phyloP scores from a whole-genome alignment of 2,113 vertebrate genomes.

The Platycercus adscitus region DNA sequence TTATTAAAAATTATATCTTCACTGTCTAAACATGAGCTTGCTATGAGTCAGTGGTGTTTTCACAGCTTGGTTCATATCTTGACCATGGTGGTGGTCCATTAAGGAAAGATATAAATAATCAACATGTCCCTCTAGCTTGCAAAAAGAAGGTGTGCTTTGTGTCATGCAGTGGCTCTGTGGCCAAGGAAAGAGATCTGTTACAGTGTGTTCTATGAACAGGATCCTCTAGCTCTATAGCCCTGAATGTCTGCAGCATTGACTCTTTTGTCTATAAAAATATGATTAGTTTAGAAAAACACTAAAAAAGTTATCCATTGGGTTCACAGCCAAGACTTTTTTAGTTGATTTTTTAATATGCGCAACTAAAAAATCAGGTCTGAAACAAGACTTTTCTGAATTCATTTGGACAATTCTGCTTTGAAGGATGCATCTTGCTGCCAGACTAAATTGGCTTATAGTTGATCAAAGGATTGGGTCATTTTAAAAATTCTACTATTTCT shows the following conservation, averaged over 20 bases:
- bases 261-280: neutral
- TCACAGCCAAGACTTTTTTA: neutral
- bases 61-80: conserved; percentile 42
- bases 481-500: conserved; percentile 3
- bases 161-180: neutral
- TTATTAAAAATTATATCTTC: conserved; percentile 62
- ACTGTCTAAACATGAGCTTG: conserved; percentile 44
- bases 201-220: neutral
- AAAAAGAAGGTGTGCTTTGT: conserved; percentile 52
- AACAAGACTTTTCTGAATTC: neutral
- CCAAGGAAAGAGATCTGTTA: neutral
- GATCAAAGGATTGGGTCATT: neutral
- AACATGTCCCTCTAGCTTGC: conserved; percentile 11
- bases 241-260: neutral
- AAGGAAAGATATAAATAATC: conserved; percentile 58
- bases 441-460: neutral
- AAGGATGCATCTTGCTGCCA: neutral
- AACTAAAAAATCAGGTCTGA: neutral
- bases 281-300: neutral
- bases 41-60: conserved; percentile 44
- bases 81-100: conserved; percentile 27
- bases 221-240: neutral
- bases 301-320: neutral
- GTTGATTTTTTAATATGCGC: neutral
- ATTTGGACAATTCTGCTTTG: neutral